Evolutionary conservation across 1,140 invertebrate species (phyloP).

Genomic region (Sesamia nonagrioides): DNA sequence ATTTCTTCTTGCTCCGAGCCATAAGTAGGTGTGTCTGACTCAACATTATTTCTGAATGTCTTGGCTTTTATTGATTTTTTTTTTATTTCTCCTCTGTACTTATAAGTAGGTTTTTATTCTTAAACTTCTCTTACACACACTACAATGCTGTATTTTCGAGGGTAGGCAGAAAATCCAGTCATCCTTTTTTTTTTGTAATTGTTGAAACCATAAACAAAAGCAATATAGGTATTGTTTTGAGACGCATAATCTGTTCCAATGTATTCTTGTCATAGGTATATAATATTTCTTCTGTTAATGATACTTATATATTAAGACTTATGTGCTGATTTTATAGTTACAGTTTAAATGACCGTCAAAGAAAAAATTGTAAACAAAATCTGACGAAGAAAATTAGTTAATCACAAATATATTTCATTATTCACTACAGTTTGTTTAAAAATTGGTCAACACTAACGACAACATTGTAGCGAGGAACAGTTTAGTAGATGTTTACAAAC

Average conservation of each 20-base stretch:
- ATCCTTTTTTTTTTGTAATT: neutral
- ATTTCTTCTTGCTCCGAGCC: no score
- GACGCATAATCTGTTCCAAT: no score
- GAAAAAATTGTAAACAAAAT: conserved; percentile 3
- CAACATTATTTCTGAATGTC: neutral
- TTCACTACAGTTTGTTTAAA: conserved; percentile 20
- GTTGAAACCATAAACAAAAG: no score
- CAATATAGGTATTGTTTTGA: no score
- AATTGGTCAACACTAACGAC: neutral
- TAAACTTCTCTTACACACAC: neutral
- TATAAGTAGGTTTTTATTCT: neutral
- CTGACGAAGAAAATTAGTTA: neutral
- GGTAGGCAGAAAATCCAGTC: neutral
- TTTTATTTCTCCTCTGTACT: neutral
- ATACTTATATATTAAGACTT: no score
- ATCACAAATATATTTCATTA: conserved; percentile 29
- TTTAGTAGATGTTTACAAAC: conserved; percentile 16
- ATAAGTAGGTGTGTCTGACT: neutral
- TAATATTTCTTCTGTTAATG: no score
- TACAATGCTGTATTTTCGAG: neutral
- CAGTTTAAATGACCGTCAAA: neutral
- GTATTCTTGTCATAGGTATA: no score
- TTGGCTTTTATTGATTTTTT: neutral
- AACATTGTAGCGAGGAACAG: neutral
- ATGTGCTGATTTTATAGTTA: no score